Conservation (phyloP, 2,113 vertebrate genomes). For the Sceloporus tristichus region DNA sequence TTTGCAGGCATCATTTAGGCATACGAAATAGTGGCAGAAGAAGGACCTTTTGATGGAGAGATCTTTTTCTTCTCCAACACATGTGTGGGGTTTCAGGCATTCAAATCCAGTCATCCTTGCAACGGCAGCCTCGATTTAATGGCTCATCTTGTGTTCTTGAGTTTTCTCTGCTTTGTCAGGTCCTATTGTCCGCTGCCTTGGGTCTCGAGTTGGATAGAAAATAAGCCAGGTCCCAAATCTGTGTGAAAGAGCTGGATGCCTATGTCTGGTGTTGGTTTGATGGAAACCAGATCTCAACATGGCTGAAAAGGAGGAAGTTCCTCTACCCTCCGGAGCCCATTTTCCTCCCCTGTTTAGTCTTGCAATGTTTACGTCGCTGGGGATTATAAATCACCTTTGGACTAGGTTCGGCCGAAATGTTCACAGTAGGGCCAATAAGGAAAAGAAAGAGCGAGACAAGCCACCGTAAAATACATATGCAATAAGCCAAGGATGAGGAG, state of each 20-base stretch:
- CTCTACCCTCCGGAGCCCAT: conserved; percentile 29
- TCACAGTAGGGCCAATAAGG: rapidly evolving
- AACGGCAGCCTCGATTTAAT: too few species aligned
- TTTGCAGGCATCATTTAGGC: too few species aligned
- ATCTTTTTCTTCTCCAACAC: too few species aligned
- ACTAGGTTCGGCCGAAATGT: conserved; percentile 33
- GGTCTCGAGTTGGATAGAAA: background rate
- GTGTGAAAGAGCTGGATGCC: conserved; percentile 9
- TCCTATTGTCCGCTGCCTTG: too few species aligned
- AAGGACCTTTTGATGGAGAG: too few species aligned
- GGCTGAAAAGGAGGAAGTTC: conserved; percentile 21
- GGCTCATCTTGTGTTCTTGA: too few species aligned
- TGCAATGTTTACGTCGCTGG: conserved; percentile 19
- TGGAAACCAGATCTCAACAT: conserved; percentile 45
- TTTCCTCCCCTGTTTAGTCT: conserved; percentile 53
- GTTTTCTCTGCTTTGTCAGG: too few species aligned
- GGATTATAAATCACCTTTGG: conserved; percentile 46
- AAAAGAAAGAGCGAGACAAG: too few species aligned
- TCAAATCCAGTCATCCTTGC: too few species aligned
- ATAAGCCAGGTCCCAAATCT: background rate
- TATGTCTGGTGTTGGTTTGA: conserved; percentile 34
- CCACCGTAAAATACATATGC: background rate
- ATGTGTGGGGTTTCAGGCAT: too few species aligned
- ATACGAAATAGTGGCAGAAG: too few species aligned
- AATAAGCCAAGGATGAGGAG: background rate